Base-by-base conservation (phyloP, 2,797 vertebrate genomes). In the Squalus acanthias region DNA sequence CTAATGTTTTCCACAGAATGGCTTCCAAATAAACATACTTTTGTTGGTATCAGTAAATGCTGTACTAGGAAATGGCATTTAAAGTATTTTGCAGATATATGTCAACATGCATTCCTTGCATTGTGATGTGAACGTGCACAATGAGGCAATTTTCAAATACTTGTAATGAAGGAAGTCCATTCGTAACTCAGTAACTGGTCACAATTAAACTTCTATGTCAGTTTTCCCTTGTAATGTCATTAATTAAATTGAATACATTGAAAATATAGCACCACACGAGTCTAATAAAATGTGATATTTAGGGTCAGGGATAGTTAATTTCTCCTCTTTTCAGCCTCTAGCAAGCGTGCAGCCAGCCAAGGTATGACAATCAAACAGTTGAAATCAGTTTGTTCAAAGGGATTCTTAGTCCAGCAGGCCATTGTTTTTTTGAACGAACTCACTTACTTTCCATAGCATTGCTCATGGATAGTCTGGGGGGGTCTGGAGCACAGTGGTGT, bases 281-380 rank as follows among this genome's bases (percentile, higher is more conserved):
- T 65, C 89, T 92, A 92, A 92, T 92, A 92, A 92, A 65, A 92
- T 22, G 60, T 92, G 60, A 92, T 92, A 67, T 92, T n/a, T 15
- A 65, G 3, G 12, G 29, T n/a, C 57, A 63, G 29, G 17, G 26
- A 4, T 8, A 8, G 15, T 65, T 65, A 92, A n/a, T 33, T 92
- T 92, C 53, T 92, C 53, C 29, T 89, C 13, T 92, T 92, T 65
- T 67, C 60, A n/a, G 89, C n/a, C 60, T 65, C 29, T 3, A n/a
- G 26, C 60, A n/a, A 63, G 39, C 79, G 1, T 82, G 2, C 13
- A 82, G 79, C 79, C n/a, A 82, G 33, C 33, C 13, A 91, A 63
- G 13, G 10, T 91, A n/a, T 63, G 60, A 6, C 5, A 22, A 7
- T n/a, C n/a, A 91, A 92, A 63, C 33, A 65, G 13, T 24, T 92